phyloP scores from a whole-genome alignment of 2,797 vertebrate genomes.

The Sebastes diploproa region DNA sequence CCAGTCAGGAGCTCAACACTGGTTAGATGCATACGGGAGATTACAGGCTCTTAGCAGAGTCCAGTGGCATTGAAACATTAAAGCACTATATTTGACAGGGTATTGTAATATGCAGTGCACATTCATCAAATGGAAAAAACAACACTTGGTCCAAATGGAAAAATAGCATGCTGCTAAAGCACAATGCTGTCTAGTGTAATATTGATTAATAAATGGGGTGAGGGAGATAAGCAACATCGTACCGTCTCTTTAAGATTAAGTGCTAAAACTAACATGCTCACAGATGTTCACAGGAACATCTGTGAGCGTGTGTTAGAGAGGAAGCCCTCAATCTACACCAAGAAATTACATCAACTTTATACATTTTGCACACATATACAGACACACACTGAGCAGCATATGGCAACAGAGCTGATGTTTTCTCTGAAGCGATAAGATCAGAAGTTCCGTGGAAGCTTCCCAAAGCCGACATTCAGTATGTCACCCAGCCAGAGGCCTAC shows the following conservation, averaged over 20 bases:
- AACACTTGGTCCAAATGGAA: slow-evolving; percentile 57
- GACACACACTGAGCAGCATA: slow-evolving; percentile 6
- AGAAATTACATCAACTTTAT: slow-evolving; percentile 45
- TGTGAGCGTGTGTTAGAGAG: not conserved
- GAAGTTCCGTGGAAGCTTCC: slow-evolving; percentile 50
- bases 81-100: slow-evolving; percentile 58
- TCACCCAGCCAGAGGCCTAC: slow-evolving; percentile 31
- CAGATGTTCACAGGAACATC: not conserved
- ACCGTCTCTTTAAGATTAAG: slow-evolving; percentile 18
- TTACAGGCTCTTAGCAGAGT: slow-evolving; percentile 60
- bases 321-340: slow-evolving; percentile 58
- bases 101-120: slow-evolving; percentile 46
- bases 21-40: slow-evolving; percentile 57
- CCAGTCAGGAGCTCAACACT: slow-evolving; percentile 43
- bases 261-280: slow-evolving; percentile 15
- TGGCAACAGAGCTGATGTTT: slow-evolving; percentile 53
- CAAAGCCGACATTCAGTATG: slow-evolving; percentile 60
- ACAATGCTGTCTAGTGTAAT: slow-evolving; percentile 37
- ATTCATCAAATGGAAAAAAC: slow-evolving; percentile 57
- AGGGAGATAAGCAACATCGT: slow-evolving; percentile 26
- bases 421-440: slow-evolving; percentile 74
- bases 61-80: slow-evolving; percentile 67
- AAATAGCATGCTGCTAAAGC: slow-evolving; percentile 51
- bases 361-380: not conserved
- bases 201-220: slow-evolving; percentile 62